Conservation (phyloP, 1,140 invertebrate genomes). For the Polyergus mexicanus region DNA sequence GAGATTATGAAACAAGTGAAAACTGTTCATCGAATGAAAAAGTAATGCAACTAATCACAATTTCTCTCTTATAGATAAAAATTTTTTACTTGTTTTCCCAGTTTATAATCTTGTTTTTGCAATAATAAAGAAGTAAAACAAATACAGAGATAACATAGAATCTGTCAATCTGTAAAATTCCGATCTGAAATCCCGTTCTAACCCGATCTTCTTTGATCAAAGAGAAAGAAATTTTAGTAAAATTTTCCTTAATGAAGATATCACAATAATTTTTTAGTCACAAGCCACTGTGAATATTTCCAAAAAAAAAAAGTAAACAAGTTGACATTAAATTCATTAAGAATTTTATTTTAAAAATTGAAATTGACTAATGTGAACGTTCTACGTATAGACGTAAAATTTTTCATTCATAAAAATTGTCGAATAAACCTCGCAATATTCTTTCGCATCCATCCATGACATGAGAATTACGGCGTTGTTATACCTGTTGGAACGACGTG, state of each 20-base stretch:
- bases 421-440: not conserved
- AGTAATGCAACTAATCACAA: not conserved
- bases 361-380: not conserved
- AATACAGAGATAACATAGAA: not conserved
- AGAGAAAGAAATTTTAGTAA: too few relatives aligned
- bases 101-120: not conserved
- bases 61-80: not conserved
- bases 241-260: not conserved
- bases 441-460: conserved; percentile 15
- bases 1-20: not conserved
- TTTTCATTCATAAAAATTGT: conserved; percentile 10
- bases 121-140: not conserved
- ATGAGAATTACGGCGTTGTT: not conserved
- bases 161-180: not conserved
- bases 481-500: conserved; percentile 80
- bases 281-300: not conserved
- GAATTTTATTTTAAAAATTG: conserved; percentile 6
- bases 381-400: not conserved
- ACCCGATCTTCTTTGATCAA: not conserved
- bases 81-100: not conserved
- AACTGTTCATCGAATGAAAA: not conserved
- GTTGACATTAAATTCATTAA: not conserved
- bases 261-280: not conserved
- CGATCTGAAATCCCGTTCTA: not conserved
- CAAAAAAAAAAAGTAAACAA: not conserved